Conservation (phyloP, 2,113 vertebrate genomes). For the Neogale vison region DNA sequence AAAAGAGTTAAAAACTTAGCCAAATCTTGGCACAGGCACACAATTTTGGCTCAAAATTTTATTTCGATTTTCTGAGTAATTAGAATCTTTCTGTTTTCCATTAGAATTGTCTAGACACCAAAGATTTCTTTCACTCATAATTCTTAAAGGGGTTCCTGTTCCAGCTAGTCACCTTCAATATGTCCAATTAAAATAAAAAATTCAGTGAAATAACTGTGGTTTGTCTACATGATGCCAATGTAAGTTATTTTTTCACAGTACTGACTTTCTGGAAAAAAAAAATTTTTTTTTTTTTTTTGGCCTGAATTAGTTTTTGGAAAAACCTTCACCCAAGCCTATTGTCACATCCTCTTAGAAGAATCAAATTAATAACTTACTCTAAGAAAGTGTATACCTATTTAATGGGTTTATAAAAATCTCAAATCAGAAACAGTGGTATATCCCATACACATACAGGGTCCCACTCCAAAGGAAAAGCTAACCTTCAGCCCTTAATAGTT, state of each 20-base stretch:
- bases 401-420: not conserved
- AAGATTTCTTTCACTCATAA: not conserved
- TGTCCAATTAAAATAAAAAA: constrained; percentile 17
- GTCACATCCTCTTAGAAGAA: not conserved
- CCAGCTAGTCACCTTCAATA: not conserved
- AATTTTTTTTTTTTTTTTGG: no score
- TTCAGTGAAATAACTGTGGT: not conserved
- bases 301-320: constrained; percentile 9
- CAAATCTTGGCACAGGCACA: not conserved
- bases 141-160: not conserved
- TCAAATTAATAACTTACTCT: not conserved
- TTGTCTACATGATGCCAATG: not conserved
- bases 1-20: not conserved
- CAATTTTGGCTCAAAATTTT: not conserved
- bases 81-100: constrained; percentile 26
- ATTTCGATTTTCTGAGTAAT: constrained; percentile 38
- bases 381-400: not conserved
- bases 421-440: not conserved
- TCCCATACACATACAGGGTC: not conserved
- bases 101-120: constrained; percentile 29
- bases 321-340: not conserved
- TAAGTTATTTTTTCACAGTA: not conserved
- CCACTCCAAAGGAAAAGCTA: not conserved
- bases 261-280: not conserved
- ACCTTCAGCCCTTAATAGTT: not conserved